These are phyloP conservation scores for Eledona agricola DNA, from an alignment of 2,888 invertebrate genomes.

Conservation along the genomic window DNA sequence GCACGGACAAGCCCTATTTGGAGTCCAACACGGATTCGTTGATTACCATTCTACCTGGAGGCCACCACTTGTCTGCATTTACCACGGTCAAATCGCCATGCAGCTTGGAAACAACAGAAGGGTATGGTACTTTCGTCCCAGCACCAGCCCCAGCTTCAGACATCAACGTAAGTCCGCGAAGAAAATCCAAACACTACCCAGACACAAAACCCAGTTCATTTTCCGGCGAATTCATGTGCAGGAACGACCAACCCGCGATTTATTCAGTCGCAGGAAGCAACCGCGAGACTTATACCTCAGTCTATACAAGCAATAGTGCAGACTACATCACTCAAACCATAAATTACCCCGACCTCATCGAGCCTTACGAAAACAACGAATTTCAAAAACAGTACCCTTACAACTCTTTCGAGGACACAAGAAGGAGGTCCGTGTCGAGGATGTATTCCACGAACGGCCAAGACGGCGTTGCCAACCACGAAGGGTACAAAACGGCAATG, in stretches of 20 bases:
- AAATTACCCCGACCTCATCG: constrained; percentile 74
- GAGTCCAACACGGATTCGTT: constrained; percentile 68
- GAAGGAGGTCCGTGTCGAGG: constrained; percentile 65
- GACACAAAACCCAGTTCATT: constrained; percentile 51
- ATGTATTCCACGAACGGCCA: constrained; percentile 66
- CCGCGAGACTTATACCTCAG: constrained; percentile 76
- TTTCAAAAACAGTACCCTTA: constrained; percentile 65
- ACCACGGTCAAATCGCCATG: constrained; percentile 66
- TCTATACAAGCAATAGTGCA: constrained; percentile 75
- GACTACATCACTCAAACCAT: constrained; percentile 69
- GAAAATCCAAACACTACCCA: constrained; percentile 60
- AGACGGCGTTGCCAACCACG: constrained; percentile 70
- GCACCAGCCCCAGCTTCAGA: constrained; percentile 65
- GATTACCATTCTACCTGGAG: constrained; percentile 61
- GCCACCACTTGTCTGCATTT: constrained; percentile 66
- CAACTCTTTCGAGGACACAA: constrained; percentile 65
- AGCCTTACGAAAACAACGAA: constrained; percentile 67
- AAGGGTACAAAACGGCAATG: constrained; percentile 71
- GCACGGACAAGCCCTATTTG: constrained; percentile 63
- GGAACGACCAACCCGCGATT: constrained; percentile 71
- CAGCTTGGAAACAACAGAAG: constrained; percentile 62
- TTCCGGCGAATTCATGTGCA: constrained; percentile 62
- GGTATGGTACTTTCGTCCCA: constrained; percentile 65
- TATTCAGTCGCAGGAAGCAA: constrained; percentile 79
- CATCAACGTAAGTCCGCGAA: constrained; percentile 65